Evolutionary conservation across 2,797 vertebrate species (phyloP).

Genomic region (Cygnus olor): DNA sequence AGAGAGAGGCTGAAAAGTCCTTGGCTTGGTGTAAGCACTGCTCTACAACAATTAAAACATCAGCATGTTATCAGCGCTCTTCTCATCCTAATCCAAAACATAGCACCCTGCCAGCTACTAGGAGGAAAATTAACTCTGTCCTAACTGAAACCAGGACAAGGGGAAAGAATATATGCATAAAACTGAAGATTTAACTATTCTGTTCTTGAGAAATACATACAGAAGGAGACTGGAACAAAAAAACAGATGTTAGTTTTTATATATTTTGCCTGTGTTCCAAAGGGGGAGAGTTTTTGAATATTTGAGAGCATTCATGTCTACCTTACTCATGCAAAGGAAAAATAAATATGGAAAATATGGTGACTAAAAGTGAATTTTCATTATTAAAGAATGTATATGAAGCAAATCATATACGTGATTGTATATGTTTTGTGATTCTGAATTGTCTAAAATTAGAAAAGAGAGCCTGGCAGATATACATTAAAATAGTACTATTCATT

Average conservation of each 20-base stretch:
- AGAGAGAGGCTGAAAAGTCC: no score
- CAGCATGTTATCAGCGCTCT: no score
- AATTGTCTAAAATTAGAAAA: neutral
- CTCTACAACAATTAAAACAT: no score
- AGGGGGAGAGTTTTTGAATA: neutral
- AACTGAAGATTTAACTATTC: neutral
- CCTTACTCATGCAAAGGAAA: neutral
- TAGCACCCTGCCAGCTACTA: no score
- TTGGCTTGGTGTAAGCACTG: no score
- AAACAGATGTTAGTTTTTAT: neutral
- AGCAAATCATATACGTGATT: neutral
- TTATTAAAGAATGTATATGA: neutral
- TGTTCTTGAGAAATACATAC: neutral
- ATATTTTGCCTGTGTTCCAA: neutral
- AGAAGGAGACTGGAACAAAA: neutral
- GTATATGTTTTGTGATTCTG: neutral
- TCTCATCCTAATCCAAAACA: no score
- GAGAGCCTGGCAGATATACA: neutral
- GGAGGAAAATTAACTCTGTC: no score
- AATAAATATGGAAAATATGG: neutral
- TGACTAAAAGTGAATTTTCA: neutral
- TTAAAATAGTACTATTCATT: neutral
- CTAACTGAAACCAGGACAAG: no score
- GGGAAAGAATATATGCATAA: conserved; percentile 8
- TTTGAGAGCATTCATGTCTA: neutral